Evolutionary conservation across 1,140 invertebrate genomes (phyloP).

Genomic region (Bemisia tabaci): DNA sequence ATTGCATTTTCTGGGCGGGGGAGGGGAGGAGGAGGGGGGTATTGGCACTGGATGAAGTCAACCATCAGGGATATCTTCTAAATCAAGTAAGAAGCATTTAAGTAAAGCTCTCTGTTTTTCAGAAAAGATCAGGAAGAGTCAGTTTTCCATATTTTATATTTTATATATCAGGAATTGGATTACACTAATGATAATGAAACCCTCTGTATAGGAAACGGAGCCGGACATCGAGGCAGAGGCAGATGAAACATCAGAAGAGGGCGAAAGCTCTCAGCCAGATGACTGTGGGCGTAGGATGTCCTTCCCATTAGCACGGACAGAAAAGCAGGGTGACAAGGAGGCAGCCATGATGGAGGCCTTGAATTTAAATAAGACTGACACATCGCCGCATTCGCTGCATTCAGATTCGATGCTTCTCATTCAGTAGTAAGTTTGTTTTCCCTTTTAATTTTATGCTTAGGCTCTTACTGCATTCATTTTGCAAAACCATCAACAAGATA

Average conservation of each 20-base stretch:
- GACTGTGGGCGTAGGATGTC: neutral
- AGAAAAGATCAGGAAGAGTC: too few species aligned
- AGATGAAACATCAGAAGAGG: conserved; percentile 9
- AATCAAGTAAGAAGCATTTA: too few species aligned
- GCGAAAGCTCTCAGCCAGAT: conserved; percentile 8
- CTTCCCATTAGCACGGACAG: neutral
- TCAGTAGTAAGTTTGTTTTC: neutral
- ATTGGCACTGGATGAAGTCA: too few species aligned
- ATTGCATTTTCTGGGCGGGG: too few species aligned
- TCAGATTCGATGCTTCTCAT: neutral
- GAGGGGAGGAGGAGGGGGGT: too few species aligned
- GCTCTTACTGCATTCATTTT: too few species aligned
- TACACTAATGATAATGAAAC: too few species aligned
- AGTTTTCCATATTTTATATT: too few species aligned
- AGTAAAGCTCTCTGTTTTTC: too few species aligned
- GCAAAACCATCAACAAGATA: too few species aligned
- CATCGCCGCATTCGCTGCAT: neutral
- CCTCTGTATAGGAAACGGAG: neutral
- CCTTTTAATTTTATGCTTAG: neutral
- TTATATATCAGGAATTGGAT: too few species aligned
- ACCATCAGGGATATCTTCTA: too few species aligned
- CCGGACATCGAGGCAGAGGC: conserved; percentile 2
- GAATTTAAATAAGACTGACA: neutral
- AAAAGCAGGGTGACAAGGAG: neutral
- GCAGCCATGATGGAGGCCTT: neutral